Evolutionary conservation across 23 tunicate species (phyloP).

Genomic region (Ascidia mentula): DNA sequence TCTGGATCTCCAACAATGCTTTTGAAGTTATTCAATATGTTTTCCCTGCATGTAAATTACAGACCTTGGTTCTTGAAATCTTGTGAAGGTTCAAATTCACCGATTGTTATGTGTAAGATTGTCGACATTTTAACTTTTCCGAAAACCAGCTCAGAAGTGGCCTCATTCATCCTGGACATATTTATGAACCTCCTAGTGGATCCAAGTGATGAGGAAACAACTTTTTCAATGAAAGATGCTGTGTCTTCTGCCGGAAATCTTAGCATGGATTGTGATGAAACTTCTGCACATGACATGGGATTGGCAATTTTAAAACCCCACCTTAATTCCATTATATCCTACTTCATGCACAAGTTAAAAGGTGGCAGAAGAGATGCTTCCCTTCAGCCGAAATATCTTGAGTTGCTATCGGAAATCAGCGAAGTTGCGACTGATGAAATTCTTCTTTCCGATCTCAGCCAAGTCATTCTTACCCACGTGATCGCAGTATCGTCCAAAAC

Average conservation of each 20-base stretch:
- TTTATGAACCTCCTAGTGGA: constrained; percentile 17
- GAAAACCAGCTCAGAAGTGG: constrained; percentile 48
- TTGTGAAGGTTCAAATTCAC: neutral
- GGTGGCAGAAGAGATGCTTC: constrained; percentile 24
- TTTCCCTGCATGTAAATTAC: constrained; percentile 33
- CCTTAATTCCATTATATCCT: constrained; percentile 16
- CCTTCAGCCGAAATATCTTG: constrained; percentile 17
- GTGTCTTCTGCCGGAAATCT: neutral
- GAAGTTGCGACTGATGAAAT: constrained; percentile 21
- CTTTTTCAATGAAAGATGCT: neutral
- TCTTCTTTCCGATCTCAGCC: constrained; percentile 40
- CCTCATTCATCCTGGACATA: constrained; percentile 36
- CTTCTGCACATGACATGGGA: constrained; percentile 8
- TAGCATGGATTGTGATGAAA: neutral
- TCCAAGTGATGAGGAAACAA: constrained; percentile 15
- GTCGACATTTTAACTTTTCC: constrained; percentile 17
- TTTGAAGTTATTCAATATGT: constrained; percentile 38
- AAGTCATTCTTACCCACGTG: constrained; percentile 59
- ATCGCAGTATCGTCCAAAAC: neutral
- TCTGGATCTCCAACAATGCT: constrained; percentile 45
- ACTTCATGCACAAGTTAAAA: constrained; percentile 25
- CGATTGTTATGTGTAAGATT: neutral
- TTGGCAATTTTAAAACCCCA: constrained; percentile 32
- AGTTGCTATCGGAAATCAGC: constrained; percentile 32
- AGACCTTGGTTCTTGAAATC: neutral